These are phyloP conservation scores for Cotesia glomerata DNA, from an alignment of 1,140 invertebrate species.

Conservation along the genomic window DNA sequence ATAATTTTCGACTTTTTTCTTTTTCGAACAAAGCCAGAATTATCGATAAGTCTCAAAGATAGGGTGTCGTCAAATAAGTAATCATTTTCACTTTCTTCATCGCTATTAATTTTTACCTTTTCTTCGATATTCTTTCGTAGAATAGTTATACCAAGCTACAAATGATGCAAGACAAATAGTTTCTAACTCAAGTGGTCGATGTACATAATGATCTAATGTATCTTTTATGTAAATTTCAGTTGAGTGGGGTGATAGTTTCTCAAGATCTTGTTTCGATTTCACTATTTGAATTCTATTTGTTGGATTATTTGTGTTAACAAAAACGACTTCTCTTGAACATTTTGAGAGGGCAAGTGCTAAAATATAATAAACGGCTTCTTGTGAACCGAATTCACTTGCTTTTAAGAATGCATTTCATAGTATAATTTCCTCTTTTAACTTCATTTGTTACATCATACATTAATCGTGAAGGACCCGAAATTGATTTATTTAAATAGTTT, in stretches of 20 bases:
- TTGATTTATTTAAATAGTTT: too few species aligned
- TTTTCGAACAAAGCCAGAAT: neutral
- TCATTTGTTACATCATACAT: too few species aligned
- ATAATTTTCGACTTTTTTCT: conserved; percentile 6
- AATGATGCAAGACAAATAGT: conserved; percentile 26
- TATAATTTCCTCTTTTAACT: too few species aligned
- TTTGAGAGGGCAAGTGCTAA: conserved; percentile 36
- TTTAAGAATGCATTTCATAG: conserved; percentile 24
- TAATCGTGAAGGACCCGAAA: too few species aligned
- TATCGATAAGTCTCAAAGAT: too few species aligned
- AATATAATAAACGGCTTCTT: conserved; percentile 46
- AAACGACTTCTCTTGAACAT: neutral
- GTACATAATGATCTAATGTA: conserved; percentile 21
- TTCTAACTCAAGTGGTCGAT: neutral
- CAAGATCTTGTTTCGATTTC: conserved; percentile 10
- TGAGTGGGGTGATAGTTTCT: conserved; percentile 9
- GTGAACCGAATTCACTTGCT: conserved; percentile 16
- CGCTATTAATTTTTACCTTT: neutral
- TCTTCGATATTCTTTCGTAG: neutral
- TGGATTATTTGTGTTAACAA: conserved; percentile 20
- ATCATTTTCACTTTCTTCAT: conserved; percentile 14
- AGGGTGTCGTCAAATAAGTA: neutral
- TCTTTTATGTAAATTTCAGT: conserved; percentile 28
- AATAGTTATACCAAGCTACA: conserved; percentile 10
- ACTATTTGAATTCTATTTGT: conserved; percentile 15